Evolutionary conservation across 2,888 invertebrate species (phyloP).

Genomic region (Scelioninae gen. 2): DNA sequence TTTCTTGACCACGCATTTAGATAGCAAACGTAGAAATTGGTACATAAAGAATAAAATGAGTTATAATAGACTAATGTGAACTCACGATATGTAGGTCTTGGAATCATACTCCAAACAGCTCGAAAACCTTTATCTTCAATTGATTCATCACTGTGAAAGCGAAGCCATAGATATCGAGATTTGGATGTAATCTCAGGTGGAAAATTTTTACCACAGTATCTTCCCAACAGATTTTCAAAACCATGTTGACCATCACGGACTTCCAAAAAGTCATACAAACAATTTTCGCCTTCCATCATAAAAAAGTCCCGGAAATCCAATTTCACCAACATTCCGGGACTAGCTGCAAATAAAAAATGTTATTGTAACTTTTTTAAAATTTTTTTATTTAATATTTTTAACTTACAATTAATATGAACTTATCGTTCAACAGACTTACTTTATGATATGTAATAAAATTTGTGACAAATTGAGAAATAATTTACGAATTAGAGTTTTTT

Average conservation of each 20-base stretch:
- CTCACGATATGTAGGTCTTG: slow-evolving; percentile 75
- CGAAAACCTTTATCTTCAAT: slow-evolving; percentile 88
- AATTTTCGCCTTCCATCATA: slow-evolving; percentile 82
- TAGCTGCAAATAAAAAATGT: slow-evolving; percentile 76
- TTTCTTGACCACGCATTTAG: no score
- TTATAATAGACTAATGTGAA: no score
- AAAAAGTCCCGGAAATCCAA: slow-evolving; percentile 89
- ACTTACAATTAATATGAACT: no score
- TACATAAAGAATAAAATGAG: no score
- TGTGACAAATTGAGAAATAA: no score
- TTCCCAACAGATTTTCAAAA: slow-evolving; percentile 81
- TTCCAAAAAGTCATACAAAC: slow-evolving; percentile 88
- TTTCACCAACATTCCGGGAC: slow-evolving; percentile 81
- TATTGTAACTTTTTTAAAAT: no score
- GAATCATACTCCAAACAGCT: slow-evolving; percentile 83
- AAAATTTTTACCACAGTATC: slow-evolving; percentile 83
- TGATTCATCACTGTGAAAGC: slow-evolving; percentile 87
- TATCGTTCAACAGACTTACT: no score
- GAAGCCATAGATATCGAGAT: slow-evolving; percentile 84
- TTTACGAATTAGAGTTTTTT: no score
- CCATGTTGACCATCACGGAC: slow-evolving; percentile 89
- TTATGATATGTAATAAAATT: no score
- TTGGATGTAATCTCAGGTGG: slow-evolving; percentile 85
- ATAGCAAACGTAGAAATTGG: no score
- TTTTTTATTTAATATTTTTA: no score